Percentiles rank a stretch among this genome's conserved stretches.
Evolutionary conservation across 2,113 vertebrate species (phyloP).

Genomic region (Pleuronectes platessa): DNA sequence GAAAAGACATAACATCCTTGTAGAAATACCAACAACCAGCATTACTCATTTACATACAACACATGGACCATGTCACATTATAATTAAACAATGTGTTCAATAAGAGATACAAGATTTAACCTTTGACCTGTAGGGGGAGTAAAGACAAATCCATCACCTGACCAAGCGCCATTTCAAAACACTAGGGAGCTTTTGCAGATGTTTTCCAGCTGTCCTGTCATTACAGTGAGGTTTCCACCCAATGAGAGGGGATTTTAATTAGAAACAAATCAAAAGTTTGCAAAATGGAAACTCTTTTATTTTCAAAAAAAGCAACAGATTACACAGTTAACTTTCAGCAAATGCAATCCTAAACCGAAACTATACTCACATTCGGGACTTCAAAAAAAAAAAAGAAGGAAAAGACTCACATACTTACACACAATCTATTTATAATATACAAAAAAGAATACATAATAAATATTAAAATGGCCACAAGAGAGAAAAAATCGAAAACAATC

Average conservation of each 20-base stretch:
- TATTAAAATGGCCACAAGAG: conserved; percentile 96
- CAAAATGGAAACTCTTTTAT: conserved; percentile 97
- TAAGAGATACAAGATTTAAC: background rate
- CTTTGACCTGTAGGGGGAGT: background rate
- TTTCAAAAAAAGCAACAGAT: conserved; percentile 97
- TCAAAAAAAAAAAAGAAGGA: conserved; percentile 93
- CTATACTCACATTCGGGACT: conserved; percentile 97
- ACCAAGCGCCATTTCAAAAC: conserved; percentile 20
- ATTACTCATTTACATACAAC: conserved; percentile 16
- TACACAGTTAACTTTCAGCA: conserved; percentile 99
- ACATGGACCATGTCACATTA: background rate
- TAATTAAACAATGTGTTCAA: background rate
- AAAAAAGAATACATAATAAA: conserved; percentile 96
- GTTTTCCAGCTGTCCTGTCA: conserved; percentile 6
- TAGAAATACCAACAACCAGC: conserved; percentile 20
- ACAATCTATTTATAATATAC: conserved; percentile 98
- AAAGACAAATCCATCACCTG: background rate
- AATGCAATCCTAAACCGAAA: conserved; percentile 99
- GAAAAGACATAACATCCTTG: conserved; percentile 12
- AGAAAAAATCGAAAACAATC: conserved; percentile 96
- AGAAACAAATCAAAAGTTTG: conserved; percentile 73
- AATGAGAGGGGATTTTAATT: conserved; percentile 76
- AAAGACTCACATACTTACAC: conserved; percentile 98
- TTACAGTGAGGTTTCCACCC: conserved; percentile 49
- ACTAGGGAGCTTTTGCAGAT: background rate